These are phyloP conservation scores for Luperina nickerlii DNA, from an alignment of 2,888 invertebrate species.

Conservation along the genomic window DNA sequence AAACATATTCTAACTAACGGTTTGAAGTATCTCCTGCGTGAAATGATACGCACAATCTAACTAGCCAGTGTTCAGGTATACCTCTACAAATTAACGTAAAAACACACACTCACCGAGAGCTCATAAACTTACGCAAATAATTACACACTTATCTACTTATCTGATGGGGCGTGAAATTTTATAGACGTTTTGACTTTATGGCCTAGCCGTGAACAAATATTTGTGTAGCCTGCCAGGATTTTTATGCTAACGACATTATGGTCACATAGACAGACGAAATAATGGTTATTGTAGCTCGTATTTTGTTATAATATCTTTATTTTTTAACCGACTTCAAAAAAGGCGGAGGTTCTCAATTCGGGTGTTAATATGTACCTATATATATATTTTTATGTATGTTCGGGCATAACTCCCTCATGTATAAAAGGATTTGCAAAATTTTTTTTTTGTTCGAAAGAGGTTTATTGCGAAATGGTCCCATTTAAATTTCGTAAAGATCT, in stretches of 20 bases:
- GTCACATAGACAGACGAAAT: conserved; percentile 4
- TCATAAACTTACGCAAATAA: conserved; percentile 52
- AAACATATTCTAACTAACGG: background rate
- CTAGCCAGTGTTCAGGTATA: background rate
- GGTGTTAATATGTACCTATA: too few species aligned
- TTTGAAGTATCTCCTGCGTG: background rate
- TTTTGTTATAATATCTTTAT: background rate
- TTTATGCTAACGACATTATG: conserved; percentile 45
- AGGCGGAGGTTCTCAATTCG: too few species aligned
- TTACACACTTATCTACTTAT: conserved; percentile 55
- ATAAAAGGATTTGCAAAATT: too few species aligned
- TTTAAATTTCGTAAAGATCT: too few species aligned
- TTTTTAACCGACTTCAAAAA: too few species aligned
- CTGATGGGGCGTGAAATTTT: conserved; percentile 62
- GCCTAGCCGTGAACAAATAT: conserved; percentile 37
- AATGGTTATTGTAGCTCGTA: conserved; percentile 9
- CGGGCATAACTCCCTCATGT: too few species aligned
- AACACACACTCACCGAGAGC: conserved; percentile 29
- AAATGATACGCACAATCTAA: background rate
- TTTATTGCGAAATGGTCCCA: too few species aligned
- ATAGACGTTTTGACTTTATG: conserved; percentile 52
- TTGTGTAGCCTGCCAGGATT: conserved; percentile 35
- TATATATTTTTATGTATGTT: too few species aligned
- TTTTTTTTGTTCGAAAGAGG: too few species aligned
- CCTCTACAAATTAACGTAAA: conserved; percentile 40